phyloP scores from a whole-genome alignment of 2,888 invertebrate genomes.

The Tipula unca region DNA sequence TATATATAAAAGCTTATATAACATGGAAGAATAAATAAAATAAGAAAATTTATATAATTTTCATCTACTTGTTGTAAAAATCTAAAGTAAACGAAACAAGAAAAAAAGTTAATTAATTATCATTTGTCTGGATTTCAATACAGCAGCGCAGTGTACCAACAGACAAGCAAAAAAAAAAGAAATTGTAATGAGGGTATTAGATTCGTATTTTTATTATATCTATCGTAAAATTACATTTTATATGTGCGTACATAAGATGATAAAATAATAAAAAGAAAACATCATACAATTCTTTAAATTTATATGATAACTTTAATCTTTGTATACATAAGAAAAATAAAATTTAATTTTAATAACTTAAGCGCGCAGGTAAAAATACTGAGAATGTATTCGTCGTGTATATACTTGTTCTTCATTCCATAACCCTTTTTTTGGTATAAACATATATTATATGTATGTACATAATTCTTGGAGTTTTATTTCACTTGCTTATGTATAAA shows the following conservation, averaged over 20 bases:
- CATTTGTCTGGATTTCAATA: not conserved
- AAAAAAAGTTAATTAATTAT: not conserved
- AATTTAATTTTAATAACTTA: not conserved
- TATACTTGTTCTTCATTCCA: not conserved
- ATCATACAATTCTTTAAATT: not conserved
- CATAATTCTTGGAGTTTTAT: too few relatives aligned
- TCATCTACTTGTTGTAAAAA: not conserved
- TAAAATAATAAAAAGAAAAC: not conserved
- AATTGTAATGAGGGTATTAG: not conserved
- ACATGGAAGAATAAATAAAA: not conserved
- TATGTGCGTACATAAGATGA: not conserved
- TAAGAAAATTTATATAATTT: not conserved
- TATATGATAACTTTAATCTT: not conserved
- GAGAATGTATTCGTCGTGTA: not conserved
- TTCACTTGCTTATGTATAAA: too few relatives aligned
- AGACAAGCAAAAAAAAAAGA: not conserved
- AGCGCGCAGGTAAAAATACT: not conserved
- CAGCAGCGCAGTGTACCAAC: too few relatives aligned
- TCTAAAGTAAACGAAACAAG: not conserved
- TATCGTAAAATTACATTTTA: not conserved
- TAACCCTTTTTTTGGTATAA: not conserved
- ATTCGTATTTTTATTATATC: not conserved
- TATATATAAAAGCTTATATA: not conserved
- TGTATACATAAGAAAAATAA: not conserved
- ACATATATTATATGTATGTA: too few relatives aligned